Evolutionary conservation across 2,113 vertebrate species (phyloP), one percentile per base, ranked within the genome.

Genomic region (Pithys albifrons): DNA sequence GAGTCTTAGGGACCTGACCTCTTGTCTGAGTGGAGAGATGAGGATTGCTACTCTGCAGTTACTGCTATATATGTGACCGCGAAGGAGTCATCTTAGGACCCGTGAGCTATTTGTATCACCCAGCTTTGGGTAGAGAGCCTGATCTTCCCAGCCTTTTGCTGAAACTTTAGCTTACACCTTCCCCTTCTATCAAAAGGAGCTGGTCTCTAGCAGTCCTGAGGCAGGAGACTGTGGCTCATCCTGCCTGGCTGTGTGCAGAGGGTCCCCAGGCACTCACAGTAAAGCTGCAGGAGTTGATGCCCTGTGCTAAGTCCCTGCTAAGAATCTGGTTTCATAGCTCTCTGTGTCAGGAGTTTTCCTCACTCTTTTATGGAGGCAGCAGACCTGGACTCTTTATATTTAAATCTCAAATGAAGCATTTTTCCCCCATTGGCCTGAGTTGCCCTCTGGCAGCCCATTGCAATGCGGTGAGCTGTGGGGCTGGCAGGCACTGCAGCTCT

Each of bases 401-500:
- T 70, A 48, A 74, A 37, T 55, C 24, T 31, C 5, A 8, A 35
- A 51, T 18, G 5, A 70, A 67, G 39, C 27, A 10, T 9, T 35
- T 57, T 48, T 14, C 18, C 18, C 35, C 0, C 1, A 13, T 1
- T 14, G 6, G 22, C n/a, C 72, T 49, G 33, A 17, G 54, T 4
- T 57, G 45, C 14, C 14, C 55, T 64, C 33, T 71, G 0, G 0
- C 46, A 77, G 37, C 15, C 48, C 48, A 27, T 24, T 0, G 2
- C 48, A 8, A 4, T 3, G 3, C 0, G 1, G n/a, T 37, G 55
- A 77, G 37, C 71, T 41, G 24, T 19, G 70, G 33, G 28, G 48
- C 33, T 62, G 57, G 28, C 71, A 55, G 49, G 29, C 22, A 23
- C 71, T 28, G 65, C 37, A 88, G 28, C 57, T 69, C 58, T 77